Evolutionary conservation across 2,797 vertebrate genomes (phyloP).

Genomic region (Sitta carolinensis): DNA sequence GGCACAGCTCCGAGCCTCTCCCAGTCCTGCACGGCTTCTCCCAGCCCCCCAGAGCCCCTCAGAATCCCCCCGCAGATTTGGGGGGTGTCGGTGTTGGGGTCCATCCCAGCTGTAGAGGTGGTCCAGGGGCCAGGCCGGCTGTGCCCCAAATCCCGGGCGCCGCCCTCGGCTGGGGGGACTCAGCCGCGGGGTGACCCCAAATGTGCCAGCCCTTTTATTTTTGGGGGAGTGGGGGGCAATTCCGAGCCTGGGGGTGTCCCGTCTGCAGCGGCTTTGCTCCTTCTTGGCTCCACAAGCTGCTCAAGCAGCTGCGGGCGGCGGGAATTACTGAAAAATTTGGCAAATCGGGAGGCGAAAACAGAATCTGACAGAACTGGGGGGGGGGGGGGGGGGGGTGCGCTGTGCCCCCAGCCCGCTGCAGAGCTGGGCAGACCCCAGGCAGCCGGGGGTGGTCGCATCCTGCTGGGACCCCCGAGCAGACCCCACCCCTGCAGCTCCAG

Average conservation of each 20-base stretch:
- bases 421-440: neutral
- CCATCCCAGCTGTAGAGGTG: neutral
- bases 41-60: neutral
- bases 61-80: neutral
- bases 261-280: neutral
- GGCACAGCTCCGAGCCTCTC: neutral
- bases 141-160: neutral
- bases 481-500: neutral
- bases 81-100: neutral
- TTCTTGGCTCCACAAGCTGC: neutral
- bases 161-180: neutral
- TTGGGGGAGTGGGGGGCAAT: no score
- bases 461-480: neutral
- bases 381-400: neutral
- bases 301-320: neutral
- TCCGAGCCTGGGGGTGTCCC: neutral
- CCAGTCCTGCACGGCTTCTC: neutral
- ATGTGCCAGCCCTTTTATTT: neutral
- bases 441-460: rapidly evolving
- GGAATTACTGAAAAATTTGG: neutral
- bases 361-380: neutral
- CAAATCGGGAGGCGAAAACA: neutral
- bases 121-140: neutral
- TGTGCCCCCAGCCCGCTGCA: neutral
- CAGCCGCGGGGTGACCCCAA: neutral